Percentiles rank a stretch among this genome's conserved stretches.
These are phyloP conservation scores for Drosophila subobscura DNA, from an alignment of 1,140 invertebrate genomes.

Conservation along the genomic window DNA sequence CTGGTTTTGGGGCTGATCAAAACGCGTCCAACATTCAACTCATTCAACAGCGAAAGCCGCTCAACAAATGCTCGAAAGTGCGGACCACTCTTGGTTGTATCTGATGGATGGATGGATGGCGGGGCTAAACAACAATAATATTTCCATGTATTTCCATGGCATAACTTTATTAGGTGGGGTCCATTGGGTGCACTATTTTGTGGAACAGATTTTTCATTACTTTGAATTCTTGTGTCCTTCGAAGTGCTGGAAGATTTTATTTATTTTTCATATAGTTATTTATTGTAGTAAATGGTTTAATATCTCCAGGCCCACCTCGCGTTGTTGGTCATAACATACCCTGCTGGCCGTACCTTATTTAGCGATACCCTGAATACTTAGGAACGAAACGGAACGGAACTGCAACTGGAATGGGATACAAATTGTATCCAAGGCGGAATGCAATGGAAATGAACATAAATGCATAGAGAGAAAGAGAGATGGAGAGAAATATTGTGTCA, in stretches of 20 bases:
- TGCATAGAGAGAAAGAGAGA: not conserved
- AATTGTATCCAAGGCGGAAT: conserved; percentile 39
- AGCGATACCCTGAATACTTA: too few species aligned
- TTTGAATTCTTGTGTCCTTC: too few species aligned
- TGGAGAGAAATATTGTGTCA: not conserved
- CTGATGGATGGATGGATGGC: conserved; percentile 26
- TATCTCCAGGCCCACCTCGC: too few species aligned
- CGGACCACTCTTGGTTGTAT: not conserved
- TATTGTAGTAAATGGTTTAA: too few species aligned
- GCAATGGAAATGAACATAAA: conserved; percentile 40
- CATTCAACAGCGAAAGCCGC: conserved; percentile 78
- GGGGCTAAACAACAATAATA: conserved; percentile 40
- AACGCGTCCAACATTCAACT: conserved; percentile 45
- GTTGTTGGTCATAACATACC: too few species aligned
- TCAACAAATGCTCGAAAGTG: conserved; percentile 56
- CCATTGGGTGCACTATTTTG: too few species aligned
- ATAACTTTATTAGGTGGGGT: too few species aligned
- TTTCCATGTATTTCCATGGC: conserved; percentile 11
- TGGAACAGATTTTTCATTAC: too few species aligned
- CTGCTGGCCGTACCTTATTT: too few species aligned
- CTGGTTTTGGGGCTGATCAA: not conserved
- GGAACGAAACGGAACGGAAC: conserved; percentile 10
- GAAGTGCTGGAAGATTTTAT: too few species aligned
- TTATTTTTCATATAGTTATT: too few species aligned
- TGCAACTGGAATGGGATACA: conserved; percentile 47